A percentile compares a stretch with the other conserved stretches of the same genome.
These are phyloP conservation scores for Gorsachius goisagi DNA, from an alignment of 2,113 vertebrate genomes.

Conservation along the genomic window DNA sequence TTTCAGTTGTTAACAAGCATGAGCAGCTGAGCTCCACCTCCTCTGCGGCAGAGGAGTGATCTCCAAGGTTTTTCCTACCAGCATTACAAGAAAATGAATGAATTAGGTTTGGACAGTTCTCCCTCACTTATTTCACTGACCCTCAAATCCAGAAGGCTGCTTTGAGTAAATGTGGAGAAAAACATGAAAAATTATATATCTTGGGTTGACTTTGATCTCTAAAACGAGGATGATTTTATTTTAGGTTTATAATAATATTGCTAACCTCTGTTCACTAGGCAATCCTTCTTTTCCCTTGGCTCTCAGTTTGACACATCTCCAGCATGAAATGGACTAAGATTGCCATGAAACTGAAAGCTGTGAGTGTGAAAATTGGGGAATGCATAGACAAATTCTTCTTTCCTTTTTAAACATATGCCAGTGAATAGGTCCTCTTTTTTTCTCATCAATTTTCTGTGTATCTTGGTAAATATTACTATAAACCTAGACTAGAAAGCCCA, in stretches of 20 bases:
- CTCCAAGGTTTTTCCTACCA: conserved; percentile 1
- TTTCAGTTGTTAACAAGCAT: conserved; percentile 40
- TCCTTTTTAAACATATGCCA: neutral
- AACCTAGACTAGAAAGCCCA: neutral
- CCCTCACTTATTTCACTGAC: neutral
- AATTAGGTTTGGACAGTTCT: neutral
- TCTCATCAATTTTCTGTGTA: neutral
- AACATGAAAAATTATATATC: conserved; percentile 26
- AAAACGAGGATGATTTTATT: conserved; percentile 22
- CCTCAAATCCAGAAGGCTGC: neutral
- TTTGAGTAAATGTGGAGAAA: conserved; percentile 3
- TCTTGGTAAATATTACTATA: conserved; percentile 14
- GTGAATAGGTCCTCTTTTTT: neutral
- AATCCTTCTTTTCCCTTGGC: conserved; percentile 4
- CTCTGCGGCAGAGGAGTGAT: neutral
- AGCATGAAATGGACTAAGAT: conserved; percentile 50
- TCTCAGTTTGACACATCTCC: conserved; percentile 18
- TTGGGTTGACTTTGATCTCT: conserved; percentile 35
- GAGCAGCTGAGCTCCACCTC: conserved; percentile 33
- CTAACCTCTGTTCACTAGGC: neutral
- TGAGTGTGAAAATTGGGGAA: conserved; percentile 42
- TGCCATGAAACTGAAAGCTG: conserved; percentile 38
- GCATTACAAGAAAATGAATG: neutral
- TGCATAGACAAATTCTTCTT: conserved; percentile 12
- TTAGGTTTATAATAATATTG: neutral